phyloP scores from a whole-genome alignment of 2,888 invertebrate genomes.

The Andrena bucephala region DNA sequence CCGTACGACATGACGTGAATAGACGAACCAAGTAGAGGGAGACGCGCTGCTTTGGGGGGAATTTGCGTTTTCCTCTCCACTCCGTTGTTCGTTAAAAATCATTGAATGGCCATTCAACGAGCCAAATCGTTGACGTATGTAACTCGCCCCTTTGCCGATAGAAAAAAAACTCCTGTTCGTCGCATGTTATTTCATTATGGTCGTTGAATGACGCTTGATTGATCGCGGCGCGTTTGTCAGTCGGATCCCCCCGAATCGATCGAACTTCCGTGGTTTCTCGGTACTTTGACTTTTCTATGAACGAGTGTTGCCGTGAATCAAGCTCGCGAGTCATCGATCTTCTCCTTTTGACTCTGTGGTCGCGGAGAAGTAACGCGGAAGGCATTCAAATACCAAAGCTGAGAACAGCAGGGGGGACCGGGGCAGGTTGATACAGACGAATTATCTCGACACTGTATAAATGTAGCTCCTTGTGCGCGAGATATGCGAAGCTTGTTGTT shows the following conservation, averaged over 20 bases:
- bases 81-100: slow-evolving; percentile 68
- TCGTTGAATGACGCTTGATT: slow-evolving; percentile 77
- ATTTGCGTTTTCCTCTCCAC: slow-evolving; percentile 29
- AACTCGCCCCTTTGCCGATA: slow-evolving; percentile 43
- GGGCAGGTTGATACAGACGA: no score
- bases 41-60: slow-evolving; percentile 21
- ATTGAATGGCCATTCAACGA: slow-evolving; percentile 65
- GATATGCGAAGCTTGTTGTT: no score
- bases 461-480: no score
- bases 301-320: not conserved
- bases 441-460: no score
- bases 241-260: slow-evolving; percentile 45
- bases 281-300: not conserved
- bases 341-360: not conserved
- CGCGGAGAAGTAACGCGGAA: not conserved
- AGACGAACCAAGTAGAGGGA: slow-evolving; percentile 12
- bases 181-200: slow-evolving; percentile 71
- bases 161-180: slow-evolving; percentile 41
- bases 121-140: slow-evolving; percentile 59
- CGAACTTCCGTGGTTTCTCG: slow-evolving; percentile 21
- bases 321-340: not conserved
- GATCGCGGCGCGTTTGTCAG: slow-evolving; percentile 71
- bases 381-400: not conserved
- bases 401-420: not conserved
- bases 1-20: not conserved